Evolutionary conservation across 1,140 invertebrate genomes (phyloP), one percentile per base, ranked within the genome.

Genomic region (Anastatus disparis): DNA sequence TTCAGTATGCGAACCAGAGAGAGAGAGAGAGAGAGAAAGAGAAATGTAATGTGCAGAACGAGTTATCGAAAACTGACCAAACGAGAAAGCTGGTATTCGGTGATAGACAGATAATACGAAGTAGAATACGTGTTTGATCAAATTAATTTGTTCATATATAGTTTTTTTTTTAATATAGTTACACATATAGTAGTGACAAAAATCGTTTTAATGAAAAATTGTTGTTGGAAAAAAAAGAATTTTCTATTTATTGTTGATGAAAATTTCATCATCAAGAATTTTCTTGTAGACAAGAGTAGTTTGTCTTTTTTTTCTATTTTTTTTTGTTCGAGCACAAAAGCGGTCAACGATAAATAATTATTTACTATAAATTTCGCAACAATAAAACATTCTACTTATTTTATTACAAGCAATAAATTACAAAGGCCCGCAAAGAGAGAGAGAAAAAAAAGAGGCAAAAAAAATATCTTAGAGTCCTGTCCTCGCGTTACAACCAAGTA

Each of bases 31-130:
- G 48, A 53, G 29, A 38, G 48, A 40, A 40, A 64, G 26, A 52
- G 31, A 50, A 3, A 50, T 12, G 15, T 7, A 26, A 13, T 13
- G 55, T 27, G n/a, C 27, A 17, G 17, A 29, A 7, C 59, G 44
- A 22, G 44, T 46, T 46, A 52, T 52, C 50, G 9, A 17, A 15
- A 40, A 24, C 35, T 3, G 0, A n/a, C 7, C 24, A 42, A 1
- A 4, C 20, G 62, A 31, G 13, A 15, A 52, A 40, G 26, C 35
- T 48, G 10, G n/a, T 15, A n/a, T 24, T 48, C 27, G 26, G 4
- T 15, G 38, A 55, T 66, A 55, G 48, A 59, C 64, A 58, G 70
- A 71, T 71, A 71, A 31, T 70, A 68, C 68, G 9, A 10, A 70
- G 38, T n/a, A n/a, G n/a, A n/a, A n/a, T n/a, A n/a, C n/a, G n/a